Evolutionary conservation across 2,888 invertebrate species (phyloP), one percentile per base, ranked within the genome.

Genomic region (Allygus modestus): DNA sequence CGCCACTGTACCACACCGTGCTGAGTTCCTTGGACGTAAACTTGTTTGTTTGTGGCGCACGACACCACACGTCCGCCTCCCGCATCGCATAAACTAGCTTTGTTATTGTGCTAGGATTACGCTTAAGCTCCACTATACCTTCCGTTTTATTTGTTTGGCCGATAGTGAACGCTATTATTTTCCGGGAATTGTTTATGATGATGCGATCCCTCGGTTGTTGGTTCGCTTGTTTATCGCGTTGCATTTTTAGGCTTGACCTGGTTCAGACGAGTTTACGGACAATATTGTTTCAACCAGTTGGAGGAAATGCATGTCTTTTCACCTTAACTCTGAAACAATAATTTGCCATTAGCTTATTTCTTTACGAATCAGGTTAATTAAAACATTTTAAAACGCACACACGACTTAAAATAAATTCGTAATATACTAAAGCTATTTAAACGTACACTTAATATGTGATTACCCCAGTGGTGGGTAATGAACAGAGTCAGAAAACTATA

Each of bases 101-200:
- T 83, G 83, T 71, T 73, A 73, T 73, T 33, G 71, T 73, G 54
- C 71, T 31, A 26, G 54, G 81, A 65, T 77, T 77, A 46, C 75
- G 41, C 73, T 69, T 37, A 41, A 5, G 37, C 26, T 43, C 26
- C 15, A 41, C 23, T 79, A 58, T 54, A 79, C 79, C 79, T 33
- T 20, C 58, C 17, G n/a, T 79, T 79, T 79, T 58, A 79, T 79
- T 79, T 79, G 58, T 58, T 79, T 79, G 31, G 75, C 75, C 46
- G 28, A 51, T 79, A n/a, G 37, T 58, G n/a, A 79, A 58, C 54
- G 58, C 37, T 51, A 77, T 54, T 79, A 79, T 54, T 79, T 79
- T 58, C 58, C 12, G 28, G 2, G 79, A n/a, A n/a, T 79, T 79
- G 79, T 79, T 79, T 79, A 79, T 28, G 75, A 2, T 43, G 65